A percentile compares a stretch with the other conserved stretches of the same genome.
phyloP scores from a whole-genome alignment of 2,113 vertebrate species.

The Lampris megalopsis region DNA sequence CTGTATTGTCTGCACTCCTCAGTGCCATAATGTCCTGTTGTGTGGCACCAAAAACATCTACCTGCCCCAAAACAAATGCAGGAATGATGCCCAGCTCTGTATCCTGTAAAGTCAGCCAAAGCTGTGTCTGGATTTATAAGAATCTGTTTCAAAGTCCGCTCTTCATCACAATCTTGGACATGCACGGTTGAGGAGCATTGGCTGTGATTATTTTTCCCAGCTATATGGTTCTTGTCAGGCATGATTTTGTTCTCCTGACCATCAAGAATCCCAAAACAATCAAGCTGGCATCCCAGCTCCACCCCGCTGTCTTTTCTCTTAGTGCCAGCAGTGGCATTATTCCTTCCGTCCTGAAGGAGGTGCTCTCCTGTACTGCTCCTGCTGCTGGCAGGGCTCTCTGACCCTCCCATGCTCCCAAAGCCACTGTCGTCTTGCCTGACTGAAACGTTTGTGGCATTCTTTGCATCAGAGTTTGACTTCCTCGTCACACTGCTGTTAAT shows the following conservation, averaged over 20 bases:
- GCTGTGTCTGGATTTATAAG: constrained; percentile 24
- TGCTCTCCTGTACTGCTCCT: constrained; percentile 47
- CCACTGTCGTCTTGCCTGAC: constrained; percentile 78
- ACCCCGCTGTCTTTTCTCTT: constrained; percentile 66
- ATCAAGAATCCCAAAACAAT: constrained; percentile 50
- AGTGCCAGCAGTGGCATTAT: background rate
- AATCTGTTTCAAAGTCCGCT: constrained; percentile 40
- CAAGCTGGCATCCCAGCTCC: constrained; percentile 51
- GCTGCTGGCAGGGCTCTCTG: constrained; percentile 54
- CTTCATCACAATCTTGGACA: constrained; percentile 4
- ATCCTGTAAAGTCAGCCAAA: constrained; percentile 66
- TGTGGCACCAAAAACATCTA: constrained; percentile 75
- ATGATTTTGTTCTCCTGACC: constrained; percentile 39
- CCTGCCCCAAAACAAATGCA: constrained; percentile 76
- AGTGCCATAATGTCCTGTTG: constrained; percentile 11
- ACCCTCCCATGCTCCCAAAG: constrained; percentile 73
- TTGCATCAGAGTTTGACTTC: constrained; percentile 29
- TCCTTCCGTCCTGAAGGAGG: constrained; percentile 45
- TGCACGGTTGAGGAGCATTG: constrained; percentile 58
- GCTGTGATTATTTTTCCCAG: constrained; percentile 62
- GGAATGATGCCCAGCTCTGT: constrained; percentile 62
- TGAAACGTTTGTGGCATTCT: background rate
- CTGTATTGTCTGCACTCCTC: constrained; percentile 35
- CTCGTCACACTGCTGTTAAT: constrained; percentile 78
- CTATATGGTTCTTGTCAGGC: constrained; percentile 12